Base-by-base conservation (phyloP, 1,140 invertebrate genomes). In the Colletes latitarsis region DNA sequence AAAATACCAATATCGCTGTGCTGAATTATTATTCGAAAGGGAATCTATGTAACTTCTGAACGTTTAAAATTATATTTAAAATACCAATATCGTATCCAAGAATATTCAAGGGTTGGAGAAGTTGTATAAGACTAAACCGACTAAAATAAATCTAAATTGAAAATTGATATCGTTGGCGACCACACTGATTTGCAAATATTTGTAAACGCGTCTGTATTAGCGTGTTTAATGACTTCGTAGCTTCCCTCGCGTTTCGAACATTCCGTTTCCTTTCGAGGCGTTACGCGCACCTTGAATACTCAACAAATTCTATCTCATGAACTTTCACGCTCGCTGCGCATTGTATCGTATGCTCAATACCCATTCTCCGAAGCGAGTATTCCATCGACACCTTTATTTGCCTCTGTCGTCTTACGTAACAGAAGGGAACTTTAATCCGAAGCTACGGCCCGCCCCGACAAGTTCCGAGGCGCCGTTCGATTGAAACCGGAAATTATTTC, bases 401-500 rank as follows among this genome's bases (percentile, higher is more conserved):
- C 64, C 60, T 43, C 63, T 43, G 64, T 21, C 64, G 64, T 21
- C 43, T 67, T 49, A 49, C 64, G 64, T 67, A 70, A 70, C 68
- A 10, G 49, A 49, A 17, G 21, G 14, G 39, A 55, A 46, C 52
- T 52, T 53, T 21, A 63, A 66, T 64, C n/a, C 30, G n/a, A 41
- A 46, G 15, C 57, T 8, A 17, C 53, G 19, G 19, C 53, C 10
- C 1, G 8, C 43, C n/a, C 46, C 10, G 17, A 15, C 46, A 9
- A 57, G 21, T 10, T 15, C 52, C 9, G 0, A 62, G 19, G 30
- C 4, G 58, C 21, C 17, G 57, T 62, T 21, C 60, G n/a, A 60
- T 49, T 39, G 64, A 19, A 14, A 49, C n/a, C 41, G 9, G 19
- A 77, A 69, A 77, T 69, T 66, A 75, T 75, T 77, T 77, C 21